A percentile compares a stretch with the other conserved stretches of the same genome.
These are phyloP conservation scores for Tipula helvola DNA, from an alignment of 2,888 invertebrate species.

Conservation along the genomic window DNA sequence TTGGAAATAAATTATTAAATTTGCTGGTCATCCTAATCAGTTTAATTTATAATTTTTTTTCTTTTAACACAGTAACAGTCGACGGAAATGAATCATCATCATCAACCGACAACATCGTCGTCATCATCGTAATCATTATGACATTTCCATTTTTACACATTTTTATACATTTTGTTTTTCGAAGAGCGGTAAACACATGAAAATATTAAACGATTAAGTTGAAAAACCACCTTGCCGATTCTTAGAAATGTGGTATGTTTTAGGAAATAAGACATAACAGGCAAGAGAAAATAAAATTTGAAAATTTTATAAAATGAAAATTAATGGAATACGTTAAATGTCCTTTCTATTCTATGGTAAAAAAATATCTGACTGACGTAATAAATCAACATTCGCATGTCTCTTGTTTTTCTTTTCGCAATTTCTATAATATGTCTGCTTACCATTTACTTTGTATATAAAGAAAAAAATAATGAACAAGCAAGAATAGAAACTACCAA, in stretches of 20 bases:
- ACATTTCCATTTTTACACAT: background rate
- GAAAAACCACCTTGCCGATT: background rate
- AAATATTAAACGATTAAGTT: background rate
- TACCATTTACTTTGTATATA: background rate
- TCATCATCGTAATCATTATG: background rate
- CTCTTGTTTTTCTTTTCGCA: background rate
- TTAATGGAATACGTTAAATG: background rate
- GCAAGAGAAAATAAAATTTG: background rate
- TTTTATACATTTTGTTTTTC: background rate
- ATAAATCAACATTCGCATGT: background rate
- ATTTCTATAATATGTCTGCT: background rate
- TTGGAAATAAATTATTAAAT: background rate
- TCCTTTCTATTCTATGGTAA: background rate
- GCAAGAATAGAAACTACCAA: background rate
- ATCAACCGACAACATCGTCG: background rate
- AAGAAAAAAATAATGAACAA: background rate
- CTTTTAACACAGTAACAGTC: background rate
- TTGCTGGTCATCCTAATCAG: background rate
- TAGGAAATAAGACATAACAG: background rate
- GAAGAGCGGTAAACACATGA: background rate
- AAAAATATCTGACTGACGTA: background rate
- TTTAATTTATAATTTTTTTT: background rate
- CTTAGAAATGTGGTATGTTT: background rate
- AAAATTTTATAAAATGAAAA: background rate
- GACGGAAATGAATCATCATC: slow-evolving; percentile 4